Evolutionary conservation across 2,113 vertebrate species (phyloP).

Genomic region (Setophaga coronata): DNA sequence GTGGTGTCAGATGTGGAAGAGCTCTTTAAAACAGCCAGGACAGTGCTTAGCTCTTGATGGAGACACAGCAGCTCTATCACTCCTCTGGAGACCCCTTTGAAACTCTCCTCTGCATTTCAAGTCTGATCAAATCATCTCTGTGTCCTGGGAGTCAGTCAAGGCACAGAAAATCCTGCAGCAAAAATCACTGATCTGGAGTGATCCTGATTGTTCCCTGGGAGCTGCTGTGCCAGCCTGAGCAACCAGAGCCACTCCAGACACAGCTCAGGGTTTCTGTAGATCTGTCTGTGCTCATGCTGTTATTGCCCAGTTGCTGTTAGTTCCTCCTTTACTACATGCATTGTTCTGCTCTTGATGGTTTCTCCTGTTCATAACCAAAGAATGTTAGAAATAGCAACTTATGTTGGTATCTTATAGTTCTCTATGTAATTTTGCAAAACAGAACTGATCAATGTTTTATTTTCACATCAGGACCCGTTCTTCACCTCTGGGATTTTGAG

Average conservation of each 20-base stretch:
- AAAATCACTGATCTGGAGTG: not conserved
- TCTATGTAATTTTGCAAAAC: too few relatives aligned
- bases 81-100: not conserved
- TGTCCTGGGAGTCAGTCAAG: constrained; percentile 1
- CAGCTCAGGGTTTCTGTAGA: not conserved
- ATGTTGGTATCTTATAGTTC: too few relatives aligned
- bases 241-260: not conserved
- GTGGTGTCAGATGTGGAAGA: not conserved
- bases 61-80: not conserved
- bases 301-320: too few relatives aligned
- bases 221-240: not conserved
- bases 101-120: constrained; percentile 26
- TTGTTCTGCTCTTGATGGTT: too few relatives aligned
- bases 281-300: not conserved
- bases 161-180: not conserved
- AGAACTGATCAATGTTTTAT: too few relatives aligned
- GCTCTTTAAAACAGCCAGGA: not conserved
- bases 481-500: too few relatives aligned
- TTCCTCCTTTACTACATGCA: too few relatives aligned
- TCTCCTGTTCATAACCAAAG: too few relatives aligned
- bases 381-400: too few relatives aligned
- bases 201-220: not conserved
- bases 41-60: not conserved
- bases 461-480: too few relatives aligned
- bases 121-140: not conserved